A percentile compares a stretch with the other conserved stretches of the same genome.
phyloP scores from a whole-genome alignment of 2,797 vertebrate genomes.

The Hylomyscus alleni region DNA sequence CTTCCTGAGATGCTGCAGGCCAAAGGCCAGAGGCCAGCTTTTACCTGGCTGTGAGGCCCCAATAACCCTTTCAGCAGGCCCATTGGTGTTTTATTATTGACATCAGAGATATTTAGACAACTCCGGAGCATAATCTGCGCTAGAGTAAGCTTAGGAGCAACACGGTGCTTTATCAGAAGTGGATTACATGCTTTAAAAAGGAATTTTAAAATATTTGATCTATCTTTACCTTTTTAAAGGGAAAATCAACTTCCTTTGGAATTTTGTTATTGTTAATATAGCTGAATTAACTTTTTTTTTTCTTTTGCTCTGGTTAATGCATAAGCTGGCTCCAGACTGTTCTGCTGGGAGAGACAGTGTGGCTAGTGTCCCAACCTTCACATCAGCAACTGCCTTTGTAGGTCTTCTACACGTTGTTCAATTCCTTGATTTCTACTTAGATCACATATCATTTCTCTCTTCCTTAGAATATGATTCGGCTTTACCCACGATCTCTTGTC shows the following conservation, averaged over 20 bases:
- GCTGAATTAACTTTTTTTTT: conserved; percentile 1
- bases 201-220: conserved; percentile 62
- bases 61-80: conserved; percentile 2
- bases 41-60: background rate
- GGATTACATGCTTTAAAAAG: conserved; percentile 44
- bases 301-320: conserved; percentile 34
- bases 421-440: conserved; percentile 2
- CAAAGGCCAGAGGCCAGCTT: conserved; percentile 10
- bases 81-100: conserved; percentile 47
- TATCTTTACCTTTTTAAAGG: conserved; percentile 55
- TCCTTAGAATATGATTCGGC: background rate
- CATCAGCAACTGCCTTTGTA: background rate
- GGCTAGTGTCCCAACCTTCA: background rate
- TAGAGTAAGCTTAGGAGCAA: conserved; percentile 44
- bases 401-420: background rate
- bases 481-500: background rate
- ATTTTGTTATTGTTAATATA: conserved; percentile 59
- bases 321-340: conserved; percentile 17
- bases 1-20: background rate
- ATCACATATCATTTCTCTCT: conserved; percentile 7
- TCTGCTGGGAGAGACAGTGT: conserved; percentile 8
- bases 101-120: conserved; percentile 68
- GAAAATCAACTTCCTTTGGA: background rate
- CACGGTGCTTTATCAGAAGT: background rate
- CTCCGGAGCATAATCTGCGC: conserved; percentile 34